Evolutionary conservation across 2,797 vertebrate genomes (phyloP), one percentile per base, ranked within the genome.

Genomic region (Intellagama lesueurii): DNA sequence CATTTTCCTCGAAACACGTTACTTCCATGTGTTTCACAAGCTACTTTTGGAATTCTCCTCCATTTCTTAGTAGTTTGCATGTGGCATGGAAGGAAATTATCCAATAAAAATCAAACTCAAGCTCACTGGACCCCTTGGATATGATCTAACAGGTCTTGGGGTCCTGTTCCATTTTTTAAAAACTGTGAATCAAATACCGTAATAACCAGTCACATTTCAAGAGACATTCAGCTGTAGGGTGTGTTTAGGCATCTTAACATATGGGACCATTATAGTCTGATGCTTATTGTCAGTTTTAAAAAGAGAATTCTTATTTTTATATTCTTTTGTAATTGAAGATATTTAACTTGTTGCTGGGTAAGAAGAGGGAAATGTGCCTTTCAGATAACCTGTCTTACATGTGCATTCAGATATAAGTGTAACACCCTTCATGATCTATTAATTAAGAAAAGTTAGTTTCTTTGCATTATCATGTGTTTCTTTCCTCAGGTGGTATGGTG

Each of bases 401-500:
- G 35, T 75, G 17, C 24, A 9, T 68, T 85, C 17, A 8, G 35
- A 14, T 49, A 52, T 79, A 66, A 28, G 14, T 69, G 2, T 17
- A 40, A 19, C 26, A 19, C 22, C 47, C 49, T 49, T 76, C 40
- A 76, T 52, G 14, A 69, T 12, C 4, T n/a, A 64, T 64, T 40
- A 52, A n/a, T 16, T n/a, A 76, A 82, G 44, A 24, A 52, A 75
- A 75, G 44, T 82, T 69, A 30, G 8, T 68, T 56, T 77, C 64
- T 40, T 69, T 72, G 19, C 19, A 16, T 19, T 69, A 8, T 12
- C 66, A 9, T 52, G 24, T 73, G 14, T 32, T 75, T 47, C n/a
- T 28, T 47, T 77, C 19, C 35, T 91, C 86, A 99, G 99, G 97
- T 92, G 99, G 99, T 0, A 97, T 98, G 6, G 93, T 99, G 89